phyloP scores from a whole-genome alignment of 2,113 vertebrate genomes.

The Gracilinanus agilis region DNA sequence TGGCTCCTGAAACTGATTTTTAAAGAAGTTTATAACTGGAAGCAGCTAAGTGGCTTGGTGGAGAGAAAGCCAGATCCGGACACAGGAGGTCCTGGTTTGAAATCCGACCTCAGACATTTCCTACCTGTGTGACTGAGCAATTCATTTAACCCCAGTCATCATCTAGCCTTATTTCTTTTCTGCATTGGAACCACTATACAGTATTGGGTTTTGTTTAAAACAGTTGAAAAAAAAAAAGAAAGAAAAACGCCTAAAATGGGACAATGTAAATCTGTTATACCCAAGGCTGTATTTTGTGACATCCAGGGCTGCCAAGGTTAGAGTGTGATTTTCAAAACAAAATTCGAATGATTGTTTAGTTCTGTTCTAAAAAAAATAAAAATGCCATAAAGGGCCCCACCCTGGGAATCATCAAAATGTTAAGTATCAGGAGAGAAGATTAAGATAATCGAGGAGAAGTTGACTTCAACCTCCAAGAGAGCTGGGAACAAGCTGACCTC shows the following conservation, averaged over 20 bases:
- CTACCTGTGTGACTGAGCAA: too few relatives aligned
- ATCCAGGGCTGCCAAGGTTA: neutral
- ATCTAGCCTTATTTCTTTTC: too few relatives aligned
- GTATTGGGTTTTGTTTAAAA: too few relatives aligned
- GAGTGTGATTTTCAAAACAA: constrained; percentile 10
- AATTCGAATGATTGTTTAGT: constrained; percentile 24
- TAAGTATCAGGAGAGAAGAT: neutral
- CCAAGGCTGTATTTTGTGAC: constrained; percentile 14
- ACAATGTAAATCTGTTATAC: constrained; percentile 29
- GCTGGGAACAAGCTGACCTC: neutral
- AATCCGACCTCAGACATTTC: too few relatives aligned
- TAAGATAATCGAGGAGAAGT: constrained; percentile 15
- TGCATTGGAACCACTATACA: too few relatives aligned
- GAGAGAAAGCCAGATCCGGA: too few relatives aligned
- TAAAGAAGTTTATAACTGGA: neutral
- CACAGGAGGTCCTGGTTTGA: too few relatives aligned
- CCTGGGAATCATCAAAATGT: constrained; percentile 32
- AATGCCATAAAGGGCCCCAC: neutral
- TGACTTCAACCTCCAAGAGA: neutral
- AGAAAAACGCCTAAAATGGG: constrained; percentile 29
- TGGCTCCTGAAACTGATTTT: neutral
- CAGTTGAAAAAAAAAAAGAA: constrained; percentile 30
- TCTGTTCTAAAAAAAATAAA: constrained; percentile 25
- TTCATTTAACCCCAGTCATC: too few relatives aligned
- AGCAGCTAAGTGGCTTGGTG: too few relatives aligned